Percentiles rank a stretch among this genome's conserved stretches.
phyloP scores from a whole-genome alignment of 2,888 invertebrate genomes.

The Dicycla oo region DNA sequence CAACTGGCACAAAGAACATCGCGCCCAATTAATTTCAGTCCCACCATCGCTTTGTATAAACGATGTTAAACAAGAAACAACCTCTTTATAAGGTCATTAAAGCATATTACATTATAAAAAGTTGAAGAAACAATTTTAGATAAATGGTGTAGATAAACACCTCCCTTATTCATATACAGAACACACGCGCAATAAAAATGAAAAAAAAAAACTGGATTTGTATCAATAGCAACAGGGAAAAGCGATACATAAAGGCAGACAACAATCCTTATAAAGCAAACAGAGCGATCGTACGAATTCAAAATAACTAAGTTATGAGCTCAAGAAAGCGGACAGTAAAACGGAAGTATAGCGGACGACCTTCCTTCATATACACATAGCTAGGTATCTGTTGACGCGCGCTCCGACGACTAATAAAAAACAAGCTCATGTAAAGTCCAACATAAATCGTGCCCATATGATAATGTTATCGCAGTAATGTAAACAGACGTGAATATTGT shows the following conservation, averaged over 20 bases:
- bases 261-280: constrained; percentile 63
- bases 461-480: constrained; percentile 72
- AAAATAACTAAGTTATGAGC: constrained; percentile 70
- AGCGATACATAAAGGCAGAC: constrained; percentile 59
- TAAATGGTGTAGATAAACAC: constrained; percentile 50
- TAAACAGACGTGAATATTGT: constrained; percentile 84
- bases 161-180: constrained; percentile 46
- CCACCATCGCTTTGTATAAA: constrained; percentile 24
- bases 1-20: constrained; percentile 42
- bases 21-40: constrained; percentile 47
- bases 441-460: constrained; percentile 64
- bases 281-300: constrained; percentile 68
- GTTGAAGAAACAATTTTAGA: constrained; percentile 50
- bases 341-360: constrained; percentile 74
- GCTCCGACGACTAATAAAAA: constrained; percentile 63
- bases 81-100: constrained; percentile 26
- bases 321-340: constrained; percentile 73
- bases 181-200: constrained; percentile 41
- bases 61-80: constrained; percentile 33
- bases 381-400: constrained; percentile 58
- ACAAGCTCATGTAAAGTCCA: constrained; percentile 61
- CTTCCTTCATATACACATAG: constrained; percentile 68
- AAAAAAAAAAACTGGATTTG: constrained; percentile 52
- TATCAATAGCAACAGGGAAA: constrained; percentile 63
- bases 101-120: constrained; percentile 41